phyloP scores from a whole-genome alignment of 1,140 invertebrate genomes.

The Pseudomyrmex cubaensis region DNA sequence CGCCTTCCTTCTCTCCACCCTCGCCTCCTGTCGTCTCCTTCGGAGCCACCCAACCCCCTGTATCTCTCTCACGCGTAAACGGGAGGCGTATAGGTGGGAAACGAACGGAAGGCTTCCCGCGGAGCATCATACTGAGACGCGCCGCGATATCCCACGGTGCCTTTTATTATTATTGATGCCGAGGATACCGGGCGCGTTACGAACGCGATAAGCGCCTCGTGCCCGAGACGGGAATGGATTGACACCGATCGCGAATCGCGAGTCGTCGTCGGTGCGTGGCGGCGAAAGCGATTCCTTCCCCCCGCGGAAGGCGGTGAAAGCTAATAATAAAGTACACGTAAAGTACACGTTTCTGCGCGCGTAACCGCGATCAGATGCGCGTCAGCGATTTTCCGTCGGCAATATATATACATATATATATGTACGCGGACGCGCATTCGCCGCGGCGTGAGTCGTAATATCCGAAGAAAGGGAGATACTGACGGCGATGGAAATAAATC shows the following conservation, averaged over 20 bases:
- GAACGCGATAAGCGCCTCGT: constrained; percentile 48
- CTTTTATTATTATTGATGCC: constrained; percentile 59
- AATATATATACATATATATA: too few relatives aligned
- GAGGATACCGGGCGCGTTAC: constrained; percentile 24
- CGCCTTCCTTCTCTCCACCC: constrained; percentile 18
- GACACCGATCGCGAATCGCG: constrained; percentile 49
- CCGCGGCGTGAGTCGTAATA: constrained; percentile 1
- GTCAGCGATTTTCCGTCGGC: constrained; percentile 52
- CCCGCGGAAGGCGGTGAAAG: constrained; percentile 45
- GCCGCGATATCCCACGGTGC: constrained; percentile 53
- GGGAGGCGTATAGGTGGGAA: constrained; percentile 49
- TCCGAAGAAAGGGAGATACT: constrained; percentile 12
- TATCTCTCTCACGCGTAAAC: background rate
- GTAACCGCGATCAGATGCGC: constrained; percentile 33
- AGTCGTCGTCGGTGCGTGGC: constrained; percentile 24
- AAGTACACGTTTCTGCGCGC: constrained; percentile 44
- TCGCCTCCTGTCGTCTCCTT: constrained; percentile 6
- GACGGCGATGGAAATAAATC: constrained; percentile 47
- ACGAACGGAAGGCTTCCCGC: constrained; percentile 60
- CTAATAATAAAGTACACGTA: constrained; percentile 54
- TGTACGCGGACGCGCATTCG: constrained; percentile 36
- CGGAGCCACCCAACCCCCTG: background rate
- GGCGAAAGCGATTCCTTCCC: background rate
- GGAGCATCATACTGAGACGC: constrained; percentile 57
- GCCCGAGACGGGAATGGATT: constrained; percentile 53